Evolutionary conservation across 2,888 invertebrate species (phyloP).

Genomic region (Himalopsyche tibetana): DNA sequence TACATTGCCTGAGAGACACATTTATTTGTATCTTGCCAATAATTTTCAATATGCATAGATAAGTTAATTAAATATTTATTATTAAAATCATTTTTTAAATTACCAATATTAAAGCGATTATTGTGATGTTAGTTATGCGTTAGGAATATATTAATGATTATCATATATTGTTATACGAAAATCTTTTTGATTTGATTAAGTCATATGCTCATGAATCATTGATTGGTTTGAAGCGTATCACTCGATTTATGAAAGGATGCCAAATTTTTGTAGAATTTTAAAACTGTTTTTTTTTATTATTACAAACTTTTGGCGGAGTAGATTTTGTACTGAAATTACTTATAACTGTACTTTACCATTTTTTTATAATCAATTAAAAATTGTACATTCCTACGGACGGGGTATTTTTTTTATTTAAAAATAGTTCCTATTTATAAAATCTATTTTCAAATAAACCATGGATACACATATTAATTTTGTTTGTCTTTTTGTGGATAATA

Average conservation of each 20-base stretch:
- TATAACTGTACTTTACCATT: neutral
- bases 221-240: neutral
- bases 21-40: conserved; percentile 1
- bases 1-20: neutral
- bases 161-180: neutral
- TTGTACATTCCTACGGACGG: conserved; percentile 24
- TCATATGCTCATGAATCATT: neutral
- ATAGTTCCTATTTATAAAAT: conserved; percentile 23
- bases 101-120: neutral
- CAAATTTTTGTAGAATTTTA: neutral
- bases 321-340: conserved; percentile 33
- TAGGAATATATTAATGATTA: neutral
- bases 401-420: conserved; percentile 19
- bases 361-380: neutral
- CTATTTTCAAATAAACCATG: conserved; percentile 35
- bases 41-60: neutral
- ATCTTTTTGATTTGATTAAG: neutral
- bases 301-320: neutral
- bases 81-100: neutral
- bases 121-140: conserved; percentile 7
- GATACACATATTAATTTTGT: neutral
- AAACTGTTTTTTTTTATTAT: neutral
- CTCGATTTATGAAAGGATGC: neutral
- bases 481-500: neutral
- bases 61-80: neutral